Base-by-base conservation (phyloP, 2,888 invertebrate genomes). In the Orchestes rusci region DNA sequence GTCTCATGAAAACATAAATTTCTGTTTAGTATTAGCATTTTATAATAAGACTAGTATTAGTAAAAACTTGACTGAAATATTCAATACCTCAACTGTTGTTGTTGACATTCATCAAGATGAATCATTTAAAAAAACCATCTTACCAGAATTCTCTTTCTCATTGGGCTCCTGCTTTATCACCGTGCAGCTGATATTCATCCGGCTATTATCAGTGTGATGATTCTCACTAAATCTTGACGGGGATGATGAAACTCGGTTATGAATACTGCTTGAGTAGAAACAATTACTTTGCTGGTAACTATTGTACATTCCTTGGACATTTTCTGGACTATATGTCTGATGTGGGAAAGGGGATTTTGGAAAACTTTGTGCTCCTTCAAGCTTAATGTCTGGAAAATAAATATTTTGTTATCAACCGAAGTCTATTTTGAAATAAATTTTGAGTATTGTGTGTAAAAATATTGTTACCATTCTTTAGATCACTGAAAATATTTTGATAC, bases 281-380 rank as follows among this genome's bases (percentile, higher is more conserved):
- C 65, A 65, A 18, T 65, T 65, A 4, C 59, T 42, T 35, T 63
- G 61, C 50, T 64, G 65, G 48, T 66, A 63, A 13, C 58, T 45
- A 7, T 57, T 56, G 45, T 66, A 67, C 16, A 66, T 53, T n/a
- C 62, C 64, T 44, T 66, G 67, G 35, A 63, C 65, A 23, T 54
- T 55, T 31, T 67, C 65, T 12, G 43, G 10, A 2, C 13, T 39
- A 16, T 47, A 47, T 12, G 52, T 52, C 7, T 58, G 32, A 15
- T 57, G 37, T 43, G 53, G 53, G n/a, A 59, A 39, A 10, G 56
- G 37, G 8, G 58, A 49, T 54, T 66, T 67, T 40, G 56, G 56
- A 34, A 65, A 48, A 48, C 59, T 63, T 43, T 64, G 64, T 4
- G 64, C 45, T 8, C 60, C 45, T 35, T 65, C 63, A 12, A 62